Percentiles rank a stretch among this genome's conserved stretches.
phyloP scores from a whole-genome alignment of 2,797 vertebrate species.

The Muscicapa comitata region DNA sequence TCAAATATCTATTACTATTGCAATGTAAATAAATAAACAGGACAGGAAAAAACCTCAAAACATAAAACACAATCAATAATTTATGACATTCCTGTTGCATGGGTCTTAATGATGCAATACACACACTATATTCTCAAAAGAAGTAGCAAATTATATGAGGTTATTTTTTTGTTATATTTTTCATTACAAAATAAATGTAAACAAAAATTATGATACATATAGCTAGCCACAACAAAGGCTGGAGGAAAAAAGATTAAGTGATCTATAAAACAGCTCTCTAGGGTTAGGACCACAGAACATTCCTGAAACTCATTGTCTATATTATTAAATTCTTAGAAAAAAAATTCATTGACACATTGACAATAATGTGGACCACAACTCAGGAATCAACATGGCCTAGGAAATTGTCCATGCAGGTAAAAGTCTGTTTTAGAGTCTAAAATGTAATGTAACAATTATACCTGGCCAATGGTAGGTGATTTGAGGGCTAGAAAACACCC shows the following conservation, averaged over 20 bases:
- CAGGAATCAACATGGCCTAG: neutral
- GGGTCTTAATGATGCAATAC: neutral
- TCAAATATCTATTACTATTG: neutral
- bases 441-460: neutral
- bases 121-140: neutral
- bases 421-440: neutral
- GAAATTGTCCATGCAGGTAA: neutral
- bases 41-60: neutral
- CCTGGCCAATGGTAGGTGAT: neutral
- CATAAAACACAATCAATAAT: neutral
- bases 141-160: neutral
- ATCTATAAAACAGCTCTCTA: neutral
- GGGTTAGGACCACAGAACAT: neutral
- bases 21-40: neutral
- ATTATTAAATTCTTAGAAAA: neutral
- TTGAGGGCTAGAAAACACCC: neutral
- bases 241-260: accelerated
- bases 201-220: neutral
- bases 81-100: neutral
- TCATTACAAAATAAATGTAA: neutral
- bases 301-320: neutral
- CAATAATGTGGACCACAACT: neutral
- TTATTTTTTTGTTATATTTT: neutral
- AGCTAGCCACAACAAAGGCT: neutral
- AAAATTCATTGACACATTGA: neutral